Evolutionary conservation across 2,113 vertebrate genomes (phyloP), one percentile per base, ranked within the genome.

Genomic region (Seriola dumerili): DNA sequence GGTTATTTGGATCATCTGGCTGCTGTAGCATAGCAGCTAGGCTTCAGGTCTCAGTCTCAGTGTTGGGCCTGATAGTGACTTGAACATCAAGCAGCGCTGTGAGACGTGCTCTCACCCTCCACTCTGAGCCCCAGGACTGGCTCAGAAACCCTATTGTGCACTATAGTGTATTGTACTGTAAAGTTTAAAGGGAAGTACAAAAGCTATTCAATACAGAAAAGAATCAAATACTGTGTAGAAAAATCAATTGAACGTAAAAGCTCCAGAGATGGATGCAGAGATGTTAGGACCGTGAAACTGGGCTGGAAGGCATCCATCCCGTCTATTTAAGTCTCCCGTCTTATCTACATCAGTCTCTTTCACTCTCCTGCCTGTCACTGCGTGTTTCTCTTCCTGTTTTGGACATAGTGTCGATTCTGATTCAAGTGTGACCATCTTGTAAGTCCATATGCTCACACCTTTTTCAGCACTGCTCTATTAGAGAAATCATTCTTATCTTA

Each of bases 101-200:
- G 94, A 95, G 96, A 87, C 72, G 36, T 54, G 71, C 85, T 84
- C 80, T 88, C 80, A 88, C 92, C 84, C 90, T 93, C 95, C 95
- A 95, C 87, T 95, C 96, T 90, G 95, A 96, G 95, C 96, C 92
- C 81, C 92, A 40, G 91, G 95, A 94, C 92, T 91, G 95, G 96
- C 96, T 97, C 96, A 95, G 95, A 97, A 96, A 96, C 85, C 96
- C 95, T 95, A 92, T 96, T 96, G 97, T 98, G 97, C 97, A 98
- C 97, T 98, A 97, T 95, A 96, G 97, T 97, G 96, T 97, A 95
- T 96, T 96, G 95, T 98, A 98, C 97, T 99, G 97, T 98, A 97
- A 98, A 97, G 96, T 95, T 96, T 94, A 98, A 98, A 98, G 97
- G 97, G 97, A 97, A 94, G 97, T 97, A 96, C 96, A 97, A 96